A percentile compares a stretch with the other conserved stretches of the same genome.
These are phyloP conservation scores for Paramuricea clavata DNA, from an alignment of 92 coral and sea anemone species.

Conservation along the genomic window DNA sequence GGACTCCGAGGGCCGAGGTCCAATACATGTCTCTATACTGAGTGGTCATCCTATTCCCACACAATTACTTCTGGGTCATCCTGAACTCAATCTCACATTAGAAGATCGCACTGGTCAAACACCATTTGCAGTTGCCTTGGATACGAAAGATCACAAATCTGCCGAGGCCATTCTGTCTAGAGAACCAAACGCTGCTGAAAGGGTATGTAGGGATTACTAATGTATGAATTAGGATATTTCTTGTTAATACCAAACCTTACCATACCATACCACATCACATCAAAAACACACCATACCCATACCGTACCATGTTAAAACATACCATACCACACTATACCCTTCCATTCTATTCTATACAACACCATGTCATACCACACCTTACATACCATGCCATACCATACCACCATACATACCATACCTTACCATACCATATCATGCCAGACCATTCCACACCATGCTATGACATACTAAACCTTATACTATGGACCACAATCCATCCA, in stretches of 20 bases:
- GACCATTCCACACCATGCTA: neutral
- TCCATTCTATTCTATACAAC: too few species aligned
- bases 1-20: slow-evolving; percentile 96
- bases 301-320: too few species aligned
- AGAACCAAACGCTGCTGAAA: slow-evolving; percentile 97
- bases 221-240: neutral
- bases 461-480: neutral
- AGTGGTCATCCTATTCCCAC: slow-evolving; percentile 92
- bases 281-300: too few species aligned
- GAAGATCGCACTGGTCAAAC: slow-evolving; percentile 96
- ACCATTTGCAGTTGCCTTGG: slow-evolving; percentile 94
- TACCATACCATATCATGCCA: neutral
- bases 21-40: slow-evolving; percentile 89
- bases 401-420: neutral
- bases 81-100: slow-evolving; percentile 87
- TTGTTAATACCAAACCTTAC: too few species aligned
- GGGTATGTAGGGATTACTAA: slow-evolving; percentile 53
- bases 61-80: slow-evolving; percentile 89
- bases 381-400: too few species aligned
- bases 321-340: too few species aligned
- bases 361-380: neutral
- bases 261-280: neutral
- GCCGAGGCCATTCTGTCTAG: slow-evolving; percentile 92
- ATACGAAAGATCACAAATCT: slow-evolving; percentile 88
- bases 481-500: neutral